A percentile compares a stretch with the other conserved stretches of the same genome.
These are phyloP conservation scores for Scomberomorus guttatus DNA, from an alignment of 2,797 vertebrate species.

Conservation along the genomic window DNA sequence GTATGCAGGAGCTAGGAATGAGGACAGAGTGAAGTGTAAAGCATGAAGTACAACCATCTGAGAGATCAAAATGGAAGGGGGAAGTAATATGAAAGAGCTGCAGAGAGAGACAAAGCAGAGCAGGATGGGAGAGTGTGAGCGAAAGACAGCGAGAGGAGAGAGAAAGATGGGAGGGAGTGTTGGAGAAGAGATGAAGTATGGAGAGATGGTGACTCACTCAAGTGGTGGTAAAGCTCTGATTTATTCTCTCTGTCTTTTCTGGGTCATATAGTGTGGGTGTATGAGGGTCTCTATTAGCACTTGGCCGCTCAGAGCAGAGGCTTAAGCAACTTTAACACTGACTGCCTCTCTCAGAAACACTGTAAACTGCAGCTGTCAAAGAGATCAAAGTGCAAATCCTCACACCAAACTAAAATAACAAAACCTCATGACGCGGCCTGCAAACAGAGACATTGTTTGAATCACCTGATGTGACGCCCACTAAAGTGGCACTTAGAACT, in stretches of 20 bases:
- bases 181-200: slow-evolving; percentile 72
- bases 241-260: slow-evolving; percentile 87
- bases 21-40: slow-evolving; percentile 52
- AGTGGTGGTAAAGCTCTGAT: slow-evolving; percentile 82
- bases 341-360: slow-evolving; percentile 47
- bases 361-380: slow-evolving; percentile 51
- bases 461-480: not conserved
- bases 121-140: slow-evolving; percentile 53
- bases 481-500: not conserved
- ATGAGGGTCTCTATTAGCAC: slow-evolving; percentile 76
- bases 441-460: not conserved
- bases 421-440: slow-evolving; percentile 5
- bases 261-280: slow-evolving; percentile 84
- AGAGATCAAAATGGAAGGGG: slow-evolving; percentile 61
- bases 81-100: slow-evolving; percentile 42
- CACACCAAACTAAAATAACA: slow-evolving; percentile 31
- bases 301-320: slow-evolving; percentile 65
- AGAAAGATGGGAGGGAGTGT: slow-evolving; percentile 60
- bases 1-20: slow-evolving; percentile 53
- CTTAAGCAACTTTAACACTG: slow-evolving; percentile 72
- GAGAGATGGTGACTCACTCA: slow-evolving; percentile 83
- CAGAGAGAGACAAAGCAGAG: slow-evolving; percentile 62
- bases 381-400: slow-evolving; percentile 40
- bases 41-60: slow-evolving; percentile 41
- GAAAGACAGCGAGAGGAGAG: slow-evolving; percentile 53